Evolutionary conservation across 2,797 vertebrate species (phyloP).

Genomic region (Spinus pinus): DNA sequence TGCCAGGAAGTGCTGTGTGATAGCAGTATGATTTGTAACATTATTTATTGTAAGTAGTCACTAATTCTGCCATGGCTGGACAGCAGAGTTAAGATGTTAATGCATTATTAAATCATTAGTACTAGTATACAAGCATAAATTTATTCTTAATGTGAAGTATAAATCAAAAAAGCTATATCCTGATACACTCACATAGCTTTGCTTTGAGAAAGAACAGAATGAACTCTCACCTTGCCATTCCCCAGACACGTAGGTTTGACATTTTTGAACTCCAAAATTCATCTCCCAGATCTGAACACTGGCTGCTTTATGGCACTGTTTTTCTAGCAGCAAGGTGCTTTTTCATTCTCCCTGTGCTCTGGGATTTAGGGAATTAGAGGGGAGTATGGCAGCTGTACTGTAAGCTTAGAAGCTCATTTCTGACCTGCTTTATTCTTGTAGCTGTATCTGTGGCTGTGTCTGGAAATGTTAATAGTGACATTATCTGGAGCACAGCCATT

Average conservation of each 20-base stretch:
- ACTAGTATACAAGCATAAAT: neutral
- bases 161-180: neutral
- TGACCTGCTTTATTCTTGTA: neutral
- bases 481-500: constrained; percentile 19
- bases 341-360: neutral
- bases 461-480: constrained; percentile 12
- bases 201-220: neutral
- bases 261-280: neutral
- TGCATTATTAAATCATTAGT: neutral
- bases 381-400: neutral
- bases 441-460: neutral
- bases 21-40: neutral
- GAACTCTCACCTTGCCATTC: neutral
- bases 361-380: neutral
- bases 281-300: neutral
- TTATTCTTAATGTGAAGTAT: neutral
- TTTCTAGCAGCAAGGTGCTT: neutral
- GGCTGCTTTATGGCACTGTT: neutral
- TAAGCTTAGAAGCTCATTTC: constrained; percentile 14
- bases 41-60: neutral
- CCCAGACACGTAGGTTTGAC: neutral
- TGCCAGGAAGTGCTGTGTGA: constrained; percentile 15
- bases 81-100: neutral
- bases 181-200: neutral
- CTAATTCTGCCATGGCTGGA: neutral